These are phyloP conservation scores for chimpanzee (Pan troglodytes) DNA, from an alignment of 2,113 vertebrate species.

Conservation along the genomic window NHGRI_mPanTro3-v2.1_pri NC_072411.2:61761501-61762000, in stretches of 20 bases:
- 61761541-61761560: neutral
- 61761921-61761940: neutral
- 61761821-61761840: neutral
- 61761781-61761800: conserved; percentile 10
- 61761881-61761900: neutral
- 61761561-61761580: neutral
- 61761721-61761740: neutral
- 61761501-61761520: neutral
- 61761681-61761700: neutral
- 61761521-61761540: neutral
- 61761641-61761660: neutral
- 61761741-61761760: neutral
- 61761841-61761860: neutral
- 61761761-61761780: neutral
- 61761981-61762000: conserved; percentile 16
- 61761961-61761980: neutral
- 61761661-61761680: neutral
- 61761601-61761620: neutral
- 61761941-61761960: neutral
- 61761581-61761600: conserved; percentile 24
- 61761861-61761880: neutral
- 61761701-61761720: conserved; percentile 42
- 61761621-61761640: neutral
- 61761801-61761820: neutral
- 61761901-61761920: neutral